Evolutionary conservation across 2,888 invertebrate species (phyloP), one percentile per base, ranked within the genome.

Genomic region (Ectropis crepuscularia): DNA sequence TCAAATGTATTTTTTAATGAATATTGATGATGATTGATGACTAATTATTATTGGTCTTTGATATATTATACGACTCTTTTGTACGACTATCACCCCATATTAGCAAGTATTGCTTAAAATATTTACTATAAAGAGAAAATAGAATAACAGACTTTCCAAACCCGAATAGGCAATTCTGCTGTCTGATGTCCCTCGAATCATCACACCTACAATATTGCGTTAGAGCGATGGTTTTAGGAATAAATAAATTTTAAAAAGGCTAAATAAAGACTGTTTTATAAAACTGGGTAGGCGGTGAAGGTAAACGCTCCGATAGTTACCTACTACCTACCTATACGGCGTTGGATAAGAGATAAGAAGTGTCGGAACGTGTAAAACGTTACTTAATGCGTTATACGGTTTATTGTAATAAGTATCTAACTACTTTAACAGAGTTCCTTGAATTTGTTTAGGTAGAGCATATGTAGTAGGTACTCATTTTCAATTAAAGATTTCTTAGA

Each of bases 251-350:
- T 53, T 53, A 39, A 36, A 65, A 65, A 63, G 54, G 65, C 61
- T 55, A 53, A 57, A 55, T 65, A 60, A 60, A 65, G 57, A 47
- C 43, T 47, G 7, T 62, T 68, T 68, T 63, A 57, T 45, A 60
- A 57, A 55, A 63, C 48, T 38, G 41, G 46, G 70, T 67, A 68
- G 68, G 68, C 60, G 69, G 61, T 48, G 36, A 43, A 68, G 70
- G 68, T 54, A 67, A 63, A 65, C 61, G 65, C 39, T 50, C 63
- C 53, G 57, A 60, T 70, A 68, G 65, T 65, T 67, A 69, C 61
- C 49, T 42, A 55, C 60, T 50, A 48, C 10, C 39, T 41, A 51
- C 51, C 41, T 51, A 51, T 11, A 42, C 16, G 41, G 43, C 63
- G 63, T 63, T 67, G 57, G 47, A 62, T 53, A 49, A 63, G 41